Evolutionary conservation across 2,113 vertebrate species (phyloP).

Genomic region (Dipodomys merriami): DNA sequence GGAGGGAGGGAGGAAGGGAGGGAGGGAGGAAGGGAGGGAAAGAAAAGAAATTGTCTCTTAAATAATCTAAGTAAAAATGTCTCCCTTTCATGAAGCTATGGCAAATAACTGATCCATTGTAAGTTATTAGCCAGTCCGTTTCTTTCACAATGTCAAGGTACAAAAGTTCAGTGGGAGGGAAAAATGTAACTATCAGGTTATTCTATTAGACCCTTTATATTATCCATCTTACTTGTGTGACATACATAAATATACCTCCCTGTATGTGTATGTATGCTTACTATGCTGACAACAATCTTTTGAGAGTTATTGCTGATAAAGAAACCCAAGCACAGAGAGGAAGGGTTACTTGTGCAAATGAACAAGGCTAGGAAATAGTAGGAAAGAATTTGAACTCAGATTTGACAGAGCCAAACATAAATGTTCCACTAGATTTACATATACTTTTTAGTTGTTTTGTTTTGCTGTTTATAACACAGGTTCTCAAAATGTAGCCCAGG

Average conservation of each 20-base stretch:
- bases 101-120: not conserved
- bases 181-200: not conserved
- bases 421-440: slow-evolving; percentile 39
- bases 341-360: not conserved
- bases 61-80: not conserved
- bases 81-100: slow-evolving; percentile 7
- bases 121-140: slow-evolving; percentile 35
- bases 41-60: not conserved
- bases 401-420: not conserved
- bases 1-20: too few species aligned
- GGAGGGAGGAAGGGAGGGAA: too few species aligned
- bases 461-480: not conserved
- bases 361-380: not conserved
- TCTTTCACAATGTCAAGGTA: slow-evolving; percentile 9
- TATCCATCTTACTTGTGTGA: not conserved
- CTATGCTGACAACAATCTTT: slow-evolving; percentile 22
- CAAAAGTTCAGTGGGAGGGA: slow-evolving; percentile 21
- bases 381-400: slow-evolving; percentile 31
- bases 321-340: not conserved
- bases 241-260: not conserved
- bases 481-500: not conserved
- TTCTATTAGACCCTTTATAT: not conserved
- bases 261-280: not conserved
- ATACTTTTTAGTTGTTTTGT: not conserved
- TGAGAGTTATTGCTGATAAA: slow-evolving; percentile 31